Evolutionary conservation across 2,113 vertebrate species (phyloP), one percentile per base, ranked within the genome.

Genomic region (Dipodomys spectabilis): DNA sequence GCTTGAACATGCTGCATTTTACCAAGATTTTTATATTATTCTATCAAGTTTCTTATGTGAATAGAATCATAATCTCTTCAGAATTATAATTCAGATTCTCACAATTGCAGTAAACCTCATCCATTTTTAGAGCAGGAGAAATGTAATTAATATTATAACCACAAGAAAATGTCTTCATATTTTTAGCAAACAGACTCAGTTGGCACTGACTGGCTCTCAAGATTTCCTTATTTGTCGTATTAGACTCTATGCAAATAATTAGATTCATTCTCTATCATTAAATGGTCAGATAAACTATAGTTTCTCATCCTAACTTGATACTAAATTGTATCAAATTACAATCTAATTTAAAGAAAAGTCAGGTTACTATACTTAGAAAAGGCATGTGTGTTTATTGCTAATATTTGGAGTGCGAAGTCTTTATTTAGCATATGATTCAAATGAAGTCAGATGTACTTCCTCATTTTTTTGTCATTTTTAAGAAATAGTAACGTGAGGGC

Each of bases 1-100:
- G 57, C 89, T 95, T 90, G 91, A 96, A 88, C 82, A 88, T 62
- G 44, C 73, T 94, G 32, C 1, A 27, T 94, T 83, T 88, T 92
- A 74, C 80, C 45, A n/a, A 90, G 74, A 77, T 30, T 86, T 92
- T 77, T 53, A 74, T 91, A 90, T 91, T 35, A 82, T 90, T 82
- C 72, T 82, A n/a, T 81, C 32, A 49, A 74, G 80, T 95, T 94
- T 94, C 78, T 72, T 78, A 75, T 30, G n/a, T 53, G 25, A 57
- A 57, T 57, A 57, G 12, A 13, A 93, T 91, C 60, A 90, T 72
- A 28, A 79, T 92, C 69, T 92, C 68, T 87, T 94, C 81, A 89
- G 45, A 71, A 35, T 89, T 18, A 67, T 65, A 94, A 93, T 83
- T 92, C 57, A 68, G 4, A 88, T 93, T 89, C 27, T 49, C 65